Base-by-base conservation (phyloP, 2,113 vertebrate genomes). In the Hemiprocne comata region DNA sequence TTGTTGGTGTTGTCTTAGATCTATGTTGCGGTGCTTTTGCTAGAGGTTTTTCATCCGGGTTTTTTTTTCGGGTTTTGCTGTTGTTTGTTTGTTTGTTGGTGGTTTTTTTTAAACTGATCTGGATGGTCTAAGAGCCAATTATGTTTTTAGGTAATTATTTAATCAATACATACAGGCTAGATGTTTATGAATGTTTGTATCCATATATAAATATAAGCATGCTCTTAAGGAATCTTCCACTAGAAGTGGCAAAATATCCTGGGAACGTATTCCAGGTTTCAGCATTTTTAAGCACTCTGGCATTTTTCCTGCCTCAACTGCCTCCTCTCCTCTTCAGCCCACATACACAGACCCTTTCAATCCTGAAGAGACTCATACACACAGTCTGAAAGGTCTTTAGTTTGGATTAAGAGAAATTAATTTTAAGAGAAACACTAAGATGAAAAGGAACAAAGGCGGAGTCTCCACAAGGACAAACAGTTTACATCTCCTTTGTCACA, bases 1-100 rank as follows among this genome's bases (percentile, higher is more conserved):
- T 84, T 91, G 85, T 89, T 94, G 66, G 51, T 95, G 75, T 92
- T 97, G 85, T 89, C 75, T 97, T 93, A 94, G 87, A 97, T 95
- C 87, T 94, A 67, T 85, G 60, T 13, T 42, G 58, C 89, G 93
- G 66, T 80, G 34, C 28, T 71, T 90, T 77, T 93, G 62, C 57
- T 86, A 70, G 79, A 94, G 75, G 42, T 48, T 48, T 48, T 48
- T 48, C 21, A 21, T 57, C 25, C 36, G 36, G 25, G 26, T 34
- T 48, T 46, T 13, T 14, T 48, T 18, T 48, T 48, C 20, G 19
- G 46, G 19, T 19, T 23, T 48, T 46, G 18, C 19, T 48, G 46
- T 48, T 48, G 10, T 20, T 48, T 48, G 48, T 50, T 50, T 50
- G 10, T 50, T 50, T 50, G 24, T 50, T 50, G 13, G 26, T 67